phyloP scores from a whole-genome alignment of 2,888 invertebrate species.

The Brassicogethes aeneus region DNA sequence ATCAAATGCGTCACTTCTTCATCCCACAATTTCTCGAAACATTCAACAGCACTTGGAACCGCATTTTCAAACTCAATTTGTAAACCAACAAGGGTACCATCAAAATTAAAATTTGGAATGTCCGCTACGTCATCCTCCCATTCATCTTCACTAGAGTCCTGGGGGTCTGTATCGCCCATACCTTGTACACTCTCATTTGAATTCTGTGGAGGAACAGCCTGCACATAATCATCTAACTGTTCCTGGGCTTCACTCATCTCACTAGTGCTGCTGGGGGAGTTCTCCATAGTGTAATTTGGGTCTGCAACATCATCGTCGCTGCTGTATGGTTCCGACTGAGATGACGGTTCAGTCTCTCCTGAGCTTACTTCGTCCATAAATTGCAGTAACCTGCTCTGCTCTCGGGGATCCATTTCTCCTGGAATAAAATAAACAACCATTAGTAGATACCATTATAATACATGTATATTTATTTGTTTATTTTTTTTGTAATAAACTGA shows the following conservation, averaged over 20 bases:
- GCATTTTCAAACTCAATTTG: too few relatives aligned
- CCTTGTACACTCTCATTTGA: neutral
- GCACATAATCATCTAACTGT: constrained; percentile 1
- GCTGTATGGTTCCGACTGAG: constrained; percentile 1
- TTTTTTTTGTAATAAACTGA: neutral
- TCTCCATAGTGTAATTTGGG: constrained; percentile 1
- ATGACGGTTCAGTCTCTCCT: constrained; percentile 1
- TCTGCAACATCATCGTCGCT: constrained; percentile 1
- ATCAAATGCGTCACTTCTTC: too few relatives aligned
- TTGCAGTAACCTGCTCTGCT: constrained; percentile 1
- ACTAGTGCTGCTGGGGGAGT: constrained; percentile 1
- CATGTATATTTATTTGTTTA: too few relatives aligned
- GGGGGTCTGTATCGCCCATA: neutral
- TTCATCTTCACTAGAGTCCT: constrained; percentile 1
- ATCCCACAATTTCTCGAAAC: too few relatives aligned
- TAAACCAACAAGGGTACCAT: too few relatives aligned
- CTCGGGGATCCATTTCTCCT: constrained; percentile 1
- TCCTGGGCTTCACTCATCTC: neutral
- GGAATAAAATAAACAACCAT: neutral
- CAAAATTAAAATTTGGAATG: too few relatives aligned
- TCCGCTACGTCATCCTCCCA: too few relatives aligned
- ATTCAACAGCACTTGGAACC: too few relatives aligned
- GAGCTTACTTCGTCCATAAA: constrained; percentile 1
- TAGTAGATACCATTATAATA: neutral
- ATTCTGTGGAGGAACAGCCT: too few relatives aligned